phyloP scores from a whole-genome alignment of 2,888 invertebrate species.

The Amblyjoppa proteus region DNA sequence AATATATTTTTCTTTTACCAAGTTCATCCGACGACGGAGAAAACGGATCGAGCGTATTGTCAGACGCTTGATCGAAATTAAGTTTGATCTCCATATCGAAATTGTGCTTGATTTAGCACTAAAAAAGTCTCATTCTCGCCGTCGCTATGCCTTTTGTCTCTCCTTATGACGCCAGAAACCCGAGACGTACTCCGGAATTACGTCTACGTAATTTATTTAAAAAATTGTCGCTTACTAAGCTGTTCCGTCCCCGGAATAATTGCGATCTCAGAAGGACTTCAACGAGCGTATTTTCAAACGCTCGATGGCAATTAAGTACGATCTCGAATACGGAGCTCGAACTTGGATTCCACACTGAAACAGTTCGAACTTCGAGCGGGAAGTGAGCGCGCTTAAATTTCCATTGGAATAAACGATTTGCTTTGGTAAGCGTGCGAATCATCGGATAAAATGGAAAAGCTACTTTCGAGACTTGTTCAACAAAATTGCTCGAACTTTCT shows the following conservation, averaged over 20 bases:
- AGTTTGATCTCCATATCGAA: too few relatives aligned
- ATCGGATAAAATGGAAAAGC: too few relatives aligned
- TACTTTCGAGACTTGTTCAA: too few relatives aligned
- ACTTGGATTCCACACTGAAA: too few relatives aligned
- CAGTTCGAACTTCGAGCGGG: too few relatives aligned
- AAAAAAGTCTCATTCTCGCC: slow-evolving; percentile 68
- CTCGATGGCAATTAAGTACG: too few relatives aligned
- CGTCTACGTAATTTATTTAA: slow-evolving; percentile 1
- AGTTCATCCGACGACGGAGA: background rate
- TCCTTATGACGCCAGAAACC: slow-evolving; percentile 75
- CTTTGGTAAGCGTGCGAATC: too few relatives aligned
- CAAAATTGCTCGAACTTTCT: slow-evolving; percentile 21
- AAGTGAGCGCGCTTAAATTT: too few relatives aligned
- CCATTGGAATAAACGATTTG: too few relatives aligned
- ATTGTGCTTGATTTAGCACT: too few relatives aligned
- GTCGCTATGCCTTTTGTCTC: slow-evolving; percentile 83
- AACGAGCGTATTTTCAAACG: background rate
- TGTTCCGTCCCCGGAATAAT: background rate
- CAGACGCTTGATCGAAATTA: background rate
- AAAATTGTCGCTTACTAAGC: background rate
- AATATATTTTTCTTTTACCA: background rate
- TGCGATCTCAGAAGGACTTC: background rate
- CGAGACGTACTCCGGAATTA: slow-evolving; percentile 39
- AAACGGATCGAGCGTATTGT: background rate
- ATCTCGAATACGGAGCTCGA: too few relatives aligned